These are phyloP conservation scores for Gortyna flavago DNA, from an alignment of 2,888 invertebrate species.

Conservation along the genomic window DNA sequence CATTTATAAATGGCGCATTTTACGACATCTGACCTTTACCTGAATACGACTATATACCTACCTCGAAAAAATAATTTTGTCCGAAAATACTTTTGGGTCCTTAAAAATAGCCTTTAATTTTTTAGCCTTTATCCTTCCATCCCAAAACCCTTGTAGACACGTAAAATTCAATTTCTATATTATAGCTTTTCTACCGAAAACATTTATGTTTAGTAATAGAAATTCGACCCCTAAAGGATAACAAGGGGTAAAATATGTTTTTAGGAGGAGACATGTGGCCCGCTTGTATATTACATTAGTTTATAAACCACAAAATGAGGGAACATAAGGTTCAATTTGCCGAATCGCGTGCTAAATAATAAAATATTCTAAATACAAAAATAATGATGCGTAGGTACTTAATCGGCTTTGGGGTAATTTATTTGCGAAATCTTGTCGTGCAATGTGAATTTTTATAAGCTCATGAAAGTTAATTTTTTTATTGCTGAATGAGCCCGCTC, in stretches of 20 bases:
- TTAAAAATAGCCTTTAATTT: slow-evolving; percentile 47
- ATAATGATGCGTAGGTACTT: slow-evolving; percentile 30
- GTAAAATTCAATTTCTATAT: slow-evolving; percentile 64
- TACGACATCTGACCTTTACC: slow-evolving; percentile 13
- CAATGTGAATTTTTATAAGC: not conserved
- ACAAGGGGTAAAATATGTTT: slow-evolving; percentile 64
- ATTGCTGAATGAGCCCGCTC: too few species aligned
- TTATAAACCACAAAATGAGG: slow-evolving; percentile 49
- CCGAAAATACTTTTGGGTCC: slow-evolving; percentile 13
- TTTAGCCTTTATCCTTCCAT: slow-evolving; percentile 25
- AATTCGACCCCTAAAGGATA: slow-evolving; percentile 57
- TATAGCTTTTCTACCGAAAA: slow-evolving; percentile 55
- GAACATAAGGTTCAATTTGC: slow-evolving; percentile 34
- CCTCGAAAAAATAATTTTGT: slow-evolving; percentile 13
- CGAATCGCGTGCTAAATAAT: slow-evolving; percentile 7
- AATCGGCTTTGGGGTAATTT: slow-evolving; percentile 27
- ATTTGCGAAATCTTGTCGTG: slow-evolving; percentile 9
- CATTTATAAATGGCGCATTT: not conserved
- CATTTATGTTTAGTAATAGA: slow-evolving; percentile 61
- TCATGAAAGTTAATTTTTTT: not conserved
- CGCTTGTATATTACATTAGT: slow-evolving; percentile 51
- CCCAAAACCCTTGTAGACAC: slow-evolving; percentile 39
- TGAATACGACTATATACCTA: not conserved
- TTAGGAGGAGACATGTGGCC: slow-evolving; percentile 35
- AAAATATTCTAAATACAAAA: slow-evolving; percentile 30